Base-by-base conservation (phyloP, 2,797 vertebrate species). In the Rachycentron canadum region DNA sequence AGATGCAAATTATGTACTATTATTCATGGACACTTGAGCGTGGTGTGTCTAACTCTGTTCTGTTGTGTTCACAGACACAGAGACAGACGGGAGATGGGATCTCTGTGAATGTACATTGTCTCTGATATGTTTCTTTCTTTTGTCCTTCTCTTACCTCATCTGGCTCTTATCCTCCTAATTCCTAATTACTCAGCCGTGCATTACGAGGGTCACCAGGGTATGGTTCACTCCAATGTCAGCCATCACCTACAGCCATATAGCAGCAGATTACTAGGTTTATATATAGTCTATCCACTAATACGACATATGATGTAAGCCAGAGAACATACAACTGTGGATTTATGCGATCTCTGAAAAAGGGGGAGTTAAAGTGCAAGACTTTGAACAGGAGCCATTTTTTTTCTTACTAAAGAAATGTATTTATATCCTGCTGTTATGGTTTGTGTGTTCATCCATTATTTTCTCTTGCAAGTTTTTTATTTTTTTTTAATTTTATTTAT, bases 151-250 rank as follows among this genome's bases (percentile, higher is more conserved):
- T 81, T 62, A 66, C 81, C 84, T 78, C 41, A 25, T 81, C 50
- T 38, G 73, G 43, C 12, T 84, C 69, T 50, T 52, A 60, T 56
- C 63, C 30, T 11, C 41, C 38, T 82, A 69, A 91, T 88, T 82
- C 72, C 76, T 83, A 75, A 85, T 74, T 81, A 63, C 62, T 76
- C 67, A 26, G 14, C 69, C 67, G n/a, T 63, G 73, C 77, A 65
- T 76, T 64, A 70, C 41, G 17, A 66, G 67, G 86, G 83, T 87
- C 78, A 79, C 12, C 6, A 13, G 79, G 64, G 7, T 49, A 6
- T 0, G 3, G 76, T 83, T 87, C 83, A 74, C 69, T 69, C 65
- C 65, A 67, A 41, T 59, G 86, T 81, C 78, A 78, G 60, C 78
- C 75, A 60, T 59, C 68, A 76, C 73, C 86, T 79, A 38, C 41